phyloP scores from a whole-genome alignment of 2,113 vertebrate species.

The Rhipidura dahli region DNA sequence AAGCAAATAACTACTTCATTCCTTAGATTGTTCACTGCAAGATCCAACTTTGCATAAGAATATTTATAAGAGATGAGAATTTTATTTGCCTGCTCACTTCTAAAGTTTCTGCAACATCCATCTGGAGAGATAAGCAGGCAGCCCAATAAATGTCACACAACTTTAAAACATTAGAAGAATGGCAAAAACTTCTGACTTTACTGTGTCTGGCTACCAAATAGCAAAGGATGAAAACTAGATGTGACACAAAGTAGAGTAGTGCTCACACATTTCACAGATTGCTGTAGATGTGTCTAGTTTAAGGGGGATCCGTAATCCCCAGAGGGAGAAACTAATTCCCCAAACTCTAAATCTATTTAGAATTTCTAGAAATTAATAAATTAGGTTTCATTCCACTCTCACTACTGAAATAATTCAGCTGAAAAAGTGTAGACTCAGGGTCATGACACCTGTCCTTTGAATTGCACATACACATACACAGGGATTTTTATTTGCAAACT shows the following conservation, averaged over 20 bases:
- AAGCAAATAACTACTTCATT: slow-evolving; percentile 44
- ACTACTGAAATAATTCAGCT: not conserved
- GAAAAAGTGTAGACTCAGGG: not conserved
- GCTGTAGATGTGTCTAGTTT: not conserved
- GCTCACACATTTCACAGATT: not conserved
- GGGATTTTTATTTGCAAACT: not conserved
- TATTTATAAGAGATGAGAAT: slow-evolving; percentile 56
- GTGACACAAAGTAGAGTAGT: not conserved
- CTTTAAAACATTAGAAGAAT: slow-evolving; percentile 31
- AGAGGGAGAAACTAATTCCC: not conserved
- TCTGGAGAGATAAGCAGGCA: slow-evolving; percentile 41
- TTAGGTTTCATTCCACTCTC: not conserved
- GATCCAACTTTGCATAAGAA: slow-evolving; percentile 34
- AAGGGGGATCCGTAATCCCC: not conserved
- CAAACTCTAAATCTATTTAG: not conserved
- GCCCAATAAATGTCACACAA: slow-evolving; percentile 48
- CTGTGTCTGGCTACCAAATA: not conserved
- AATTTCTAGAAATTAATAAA: not conserved
- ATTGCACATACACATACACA: not conserved
- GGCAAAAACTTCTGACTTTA: slow-evolving; percentile 27
- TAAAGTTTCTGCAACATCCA: slow-evolving; percentile 55
- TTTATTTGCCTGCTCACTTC: slow-evolving; percentile 53
- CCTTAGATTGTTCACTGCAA: slow-evolving; percentile 9
- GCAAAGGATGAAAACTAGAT: not conserved
- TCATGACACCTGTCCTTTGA: not conserved